A percentile compares a stretch with the other conserved stretches of the same genome.
phyloP scores from a whole-genome alignment of 2,113 vertebrate genomes.

The Butorides virescens region DNA sequence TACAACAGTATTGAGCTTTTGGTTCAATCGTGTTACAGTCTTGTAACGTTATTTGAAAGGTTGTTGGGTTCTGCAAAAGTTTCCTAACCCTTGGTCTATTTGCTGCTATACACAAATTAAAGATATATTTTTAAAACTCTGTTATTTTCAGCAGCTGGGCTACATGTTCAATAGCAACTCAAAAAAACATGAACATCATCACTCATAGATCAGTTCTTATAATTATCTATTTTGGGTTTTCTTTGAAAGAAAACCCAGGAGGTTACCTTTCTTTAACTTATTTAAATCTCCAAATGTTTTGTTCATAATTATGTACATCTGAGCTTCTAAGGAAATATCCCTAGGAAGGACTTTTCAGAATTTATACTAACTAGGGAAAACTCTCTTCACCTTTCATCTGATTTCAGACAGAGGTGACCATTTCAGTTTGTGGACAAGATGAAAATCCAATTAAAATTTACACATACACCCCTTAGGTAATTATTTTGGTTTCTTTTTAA shows the following conservation, averaged over 20 bases:
- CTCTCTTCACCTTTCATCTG: not conserved
- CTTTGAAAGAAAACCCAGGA: not conserved
- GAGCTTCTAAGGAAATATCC: not conserved
- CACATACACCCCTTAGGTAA: not conserved
- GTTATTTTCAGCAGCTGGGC: not conserved
- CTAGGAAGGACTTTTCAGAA: not conserved
- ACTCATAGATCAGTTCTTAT: not conserved
- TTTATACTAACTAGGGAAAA: not conserved
- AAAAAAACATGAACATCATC: not conserved
- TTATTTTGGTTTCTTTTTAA: not conserved
- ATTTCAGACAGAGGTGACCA: not conserved
- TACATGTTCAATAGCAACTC: not conserved
- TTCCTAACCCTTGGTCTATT: not conserved
- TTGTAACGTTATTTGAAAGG: not conserved
- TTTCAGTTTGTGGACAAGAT: not conserved
- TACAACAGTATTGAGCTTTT: not conserved
- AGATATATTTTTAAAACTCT: not conserved
- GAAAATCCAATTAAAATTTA: not conserved
- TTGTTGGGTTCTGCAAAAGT: not conserved
- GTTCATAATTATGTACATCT: not conserved
- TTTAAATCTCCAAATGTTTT: not conserved
- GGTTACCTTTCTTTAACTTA: accelerated
- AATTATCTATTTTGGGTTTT: not conserved
- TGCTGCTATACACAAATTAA: not conserved
- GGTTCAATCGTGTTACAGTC: not conserved